Evolutionary conservation across 2,888 invertebrate species (phyloP).

Genomic region (Chrysodeixis includens): DNA sequence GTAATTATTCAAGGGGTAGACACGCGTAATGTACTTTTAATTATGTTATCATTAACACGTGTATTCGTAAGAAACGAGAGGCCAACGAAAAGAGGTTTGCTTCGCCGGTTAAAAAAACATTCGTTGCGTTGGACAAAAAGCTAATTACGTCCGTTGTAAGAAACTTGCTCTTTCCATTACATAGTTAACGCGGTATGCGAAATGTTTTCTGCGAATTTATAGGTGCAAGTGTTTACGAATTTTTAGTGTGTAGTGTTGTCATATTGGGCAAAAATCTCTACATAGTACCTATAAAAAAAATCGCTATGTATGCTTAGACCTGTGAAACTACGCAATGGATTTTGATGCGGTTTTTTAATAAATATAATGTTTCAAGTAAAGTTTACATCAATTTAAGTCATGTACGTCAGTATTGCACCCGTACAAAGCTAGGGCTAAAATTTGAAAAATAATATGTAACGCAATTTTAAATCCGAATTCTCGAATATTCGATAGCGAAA

Average conservation of each 20-base stretch:
- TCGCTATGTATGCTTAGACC: too few species aligned
- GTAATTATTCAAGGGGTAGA: conserved; percentile 57
- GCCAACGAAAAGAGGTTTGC: conserved; percentile 35
- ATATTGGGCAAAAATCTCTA: too few species aligned
- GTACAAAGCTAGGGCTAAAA: too few species aligned
- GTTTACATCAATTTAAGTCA: too few species aligned
- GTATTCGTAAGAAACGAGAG: conserved; percentile 43
- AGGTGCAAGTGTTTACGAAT: conserved; percentile 25
- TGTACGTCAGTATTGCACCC: too few species aligned
- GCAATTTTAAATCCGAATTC: too few species aligned
- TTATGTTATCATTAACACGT: conserved; percentile 55
- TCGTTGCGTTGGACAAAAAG: conserved; percentile 36
- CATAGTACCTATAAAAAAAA: too few species aligned
- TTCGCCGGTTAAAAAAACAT: conserved; percentile 33
- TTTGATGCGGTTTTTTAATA: too few species aligned
- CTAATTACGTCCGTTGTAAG: conserved; percentile 47
- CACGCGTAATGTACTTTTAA: conserved; percentile 58
- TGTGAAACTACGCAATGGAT: too few species aligned
- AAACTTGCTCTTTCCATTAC: conserved; percentile 40
- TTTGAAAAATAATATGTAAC: too few species aligned
- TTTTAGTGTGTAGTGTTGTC: conserved; percentile 12
- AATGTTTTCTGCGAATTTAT: conserved; percentile 28
- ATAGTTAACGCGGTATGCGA: conserved; percentile 29
- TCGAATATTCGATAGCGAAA: too few species aligned
- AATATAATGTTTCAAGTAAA: too few species aligned